These are phyloP conservation scores for Lycophotia porphyrea DNA, from an alignment of 2,888 invertebrate genomes.

Conservation along the genomic window DNA sequence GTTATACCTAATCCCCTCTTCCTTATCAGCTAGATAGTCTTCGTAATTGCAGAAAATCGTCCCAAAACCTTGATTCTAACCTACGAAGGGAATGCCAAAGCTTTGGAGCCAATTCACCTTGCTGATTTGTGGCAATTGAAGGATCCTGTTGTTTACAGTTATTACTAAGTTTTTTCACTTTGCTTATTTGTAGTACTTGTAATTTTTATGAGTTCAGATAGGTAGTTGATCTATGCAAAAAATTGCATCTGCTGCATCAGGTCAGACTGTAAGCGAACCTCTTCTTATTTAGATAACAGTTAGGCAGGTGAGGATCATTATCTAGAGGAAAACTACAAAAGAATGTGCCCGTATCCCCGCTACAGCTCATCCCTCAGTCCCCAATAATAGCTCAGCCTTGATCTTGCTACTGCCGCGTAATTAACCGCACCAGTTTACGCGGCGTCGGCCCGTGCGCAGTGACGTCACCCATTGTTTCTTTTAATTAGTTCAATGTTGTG, in stretches of 20 bases:
- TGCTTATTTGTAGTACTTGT: not conserved
- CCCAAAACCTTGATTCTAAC: not conserved
- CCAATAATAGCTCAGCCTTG: constrained; percentile 74
- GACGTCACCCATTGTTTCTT: constrained; percentile 79
- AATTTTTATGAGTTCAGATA: not conserved
- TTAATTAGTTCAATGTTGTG: constrained; percentile 72
- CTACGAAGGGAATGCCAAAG: not conserved
- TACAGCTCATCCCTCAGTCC: constrained; percentile 60
- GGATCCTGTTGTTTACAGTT: not conserved
- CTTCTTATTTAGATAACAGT: not conserved
- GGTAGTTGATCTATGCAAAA: too few relatives aligned
- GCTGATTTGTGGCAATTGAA: not conserved
- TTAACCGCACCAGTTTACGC: constrained; percentile 76
- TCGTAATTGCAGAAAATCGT: not conserved
- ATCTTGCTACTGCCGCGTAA: constrained; percentile 82
- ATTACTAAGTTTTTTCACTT: not conserved
- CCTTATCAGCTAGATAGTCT: not conserved
- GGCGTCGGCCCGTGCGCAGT: constrained; percentile 74
- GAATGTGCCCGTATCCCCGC: constrained; percentile 61
- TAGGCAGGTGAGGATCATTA: not conserved
- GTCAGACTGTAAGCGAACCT: too few relatives aligned
- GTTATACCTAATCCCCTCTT: too few relatives aligned
- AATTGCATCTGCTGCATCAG: too few relatives aligned
- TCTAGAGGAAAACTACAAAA: too few relatives aligned
- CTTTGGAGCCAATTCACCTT: not conserved